Evolutionary conservation across 2,888 invertebrate species (phyloP).

Genomic region (Dryococelus australis): DNA sequence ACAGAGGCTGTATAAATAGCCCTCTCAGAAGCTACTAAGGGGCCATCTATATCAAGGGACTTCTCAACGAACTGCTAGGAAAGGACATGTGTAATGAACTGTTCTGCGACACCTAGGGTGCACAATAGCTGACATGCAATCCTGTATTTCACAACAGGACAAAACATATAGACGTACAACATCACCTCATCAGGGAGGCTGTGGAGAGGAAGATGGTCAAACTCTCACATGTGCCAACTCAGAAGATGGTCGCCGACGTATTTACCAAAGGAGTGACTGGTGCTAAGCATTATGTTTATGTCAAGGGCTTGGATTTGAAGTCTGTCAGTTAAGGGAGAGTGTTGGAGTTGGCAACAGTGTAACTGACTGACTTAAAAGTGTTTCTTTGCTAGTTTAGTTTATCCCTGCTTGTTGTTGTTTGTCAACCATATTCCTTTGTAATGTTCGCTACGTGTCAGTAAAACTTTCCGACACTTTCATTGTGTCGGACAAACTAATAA

Average conservation of each 20-base stretch:
- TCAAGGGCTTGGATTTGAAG: not conserved
- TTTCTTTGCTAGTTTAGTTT: too few relatives aligned
- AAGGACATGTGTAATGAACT: not conserved
- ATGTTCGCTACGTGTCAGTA: too few relatives aligned
- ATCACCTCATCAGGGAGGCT: not conserved
- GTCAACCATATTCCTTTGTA: too few relatives aligned
- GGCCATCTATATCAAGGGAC: too few relatives aligned
- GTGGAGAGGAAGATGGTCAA: not conserved
- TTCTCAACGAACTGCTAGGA: not conserved
- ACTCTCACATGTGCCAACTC: not conserved
- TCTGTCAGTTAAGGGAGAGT: not conserved
- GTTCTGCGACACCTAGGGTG: not conserved
- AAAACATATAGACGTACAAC: not conserved
- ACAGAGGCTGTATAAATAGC: too few relatives aligned
- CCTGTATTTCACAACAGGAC: not conserved
- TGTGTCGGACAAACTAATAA: too few relatives aligned
- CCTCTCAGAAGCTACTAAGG: too few relatives aligned
- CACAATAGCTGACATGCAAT: not conserved
- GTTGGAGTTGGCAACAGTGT: not conserved
- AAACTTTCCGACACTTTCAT: too few relatives aligned
- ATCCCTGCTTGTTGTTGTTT: too few relatives aligned
- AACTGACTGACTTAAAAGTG: too few relatives aligned
- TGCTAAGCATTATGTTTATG: not conserved
- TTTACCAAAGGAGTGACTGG: not conserved
- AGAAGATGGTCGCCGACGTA: not conserved